A percentile compares a stretch with the other conserved stretches of the same genome.
These are phyloP conservation scores for Metalampra italica DNA, from an alignment of 2,888 invertebrate genomes.

Conservation along the genomic window DNA sequence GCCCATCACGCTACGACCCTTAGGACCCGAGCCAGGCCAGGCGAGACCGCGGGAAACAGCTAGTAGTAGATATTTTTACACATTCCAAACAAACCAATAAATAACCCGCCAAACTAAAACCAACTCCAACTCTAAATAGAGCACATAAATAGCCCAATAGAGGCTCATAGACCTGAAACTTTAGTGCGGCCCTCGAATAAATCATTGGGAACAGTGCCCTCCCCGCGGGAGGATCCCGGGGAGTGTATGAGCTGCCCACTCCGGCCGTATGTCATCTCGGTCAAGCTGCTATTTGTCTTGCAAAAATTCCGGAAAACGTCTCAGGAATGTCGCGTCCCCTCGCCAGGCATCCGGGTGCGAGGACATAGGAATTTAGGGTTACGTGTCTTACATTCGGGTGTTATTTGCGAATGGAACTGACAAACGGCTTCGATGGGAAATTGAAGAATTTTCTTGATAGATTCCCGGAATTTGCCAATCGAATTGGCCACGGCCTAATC, in stretches of 20 bases:
- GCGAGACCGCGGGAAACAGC: too few relatives aligned
- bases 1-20: too few relatives aligned
- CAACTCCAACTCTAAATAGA: constrained; percentile 55
- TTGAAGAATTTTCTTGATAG: background rate
- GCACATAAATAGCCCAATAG: constrained; percentile 52
- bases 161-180: constrained; percentile 40
- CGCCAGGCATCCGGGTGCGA: constrained; percentile 21
- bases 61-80: too few relatives aligned
- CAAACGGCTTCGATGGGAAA: constrained; percentile 1
- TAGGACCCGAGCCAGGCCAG: too few relatives aligned
- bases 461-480: background rate
- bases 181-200: constrained; percentile 25
- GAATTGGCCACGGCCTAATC: background rate
- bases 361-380: constrained; percentile 37
- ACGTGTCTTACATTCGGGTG: constrained; percentile 13
- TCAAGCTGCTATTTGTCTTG: constrained; percentile 72
- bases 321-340: constrained; percentile 55
- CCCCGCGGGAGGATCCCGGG: constrained; percentile 41
- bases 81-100: too few relatives aligned
- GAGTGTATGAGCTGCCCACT: constrained; percentile 50
- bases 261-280: constrained; percentile 69
- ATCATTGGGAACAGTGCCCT: constrained; percentile 36
- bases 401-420: constrained; percentile 10
- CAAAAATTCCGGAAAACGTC: constrained; percentile 67
- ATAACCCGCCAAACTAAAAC: constrained; percentile 11